These are phyloP conservation scores for Mormoops blainvillei DNA, from an alignment of 2,113 vertebrate genomes.

Conservation along the genomic window DNA sequence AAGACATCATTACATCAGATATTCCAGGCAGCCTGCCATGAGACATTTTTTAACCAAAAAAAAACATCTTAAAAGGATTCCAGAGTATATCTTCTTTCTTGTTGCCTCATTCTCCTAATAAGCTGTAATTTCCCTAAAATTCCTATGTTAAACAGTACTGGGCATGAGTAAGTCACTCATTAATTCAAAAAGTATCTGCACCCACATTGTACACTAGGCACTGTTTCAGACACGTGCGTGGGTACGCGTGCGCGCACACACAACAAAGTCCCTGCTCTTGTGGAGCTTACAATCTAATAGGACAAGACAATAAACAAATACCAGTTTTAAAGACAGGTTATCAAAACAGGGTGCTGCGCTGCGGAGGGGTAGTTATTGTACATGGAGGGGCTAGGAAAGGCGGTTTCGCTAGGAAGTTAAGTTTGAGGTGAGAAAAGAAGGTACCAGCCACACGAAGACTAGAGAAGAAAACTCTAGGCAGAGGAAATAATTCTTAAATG, in stretches of 20 bases:
- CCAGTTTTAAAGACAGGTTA: not conserved
- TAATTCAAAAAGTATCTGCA: not conserved
- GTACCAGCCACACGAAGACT: not conserved
- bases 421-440: not conserved
- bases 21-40: slow-evolving; percentile 60
- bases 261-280: not conserved
- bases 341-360: not conserved
- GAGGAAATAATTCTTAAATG: not conserved
- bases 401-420: not conserved
- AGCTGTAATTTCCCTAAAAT: not conserved
- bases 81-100: not conserved
- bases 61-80: slow-evolving; percentile 19
- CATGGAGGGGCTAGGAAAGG: not conserved
- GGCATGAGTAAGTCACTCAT: not conserved
- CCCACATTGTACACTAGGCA: not conserved
- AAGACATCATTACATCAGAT: slow-evolving; percentile 59
- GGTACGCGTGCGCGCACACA: not conserved
- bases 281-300: not conserved
- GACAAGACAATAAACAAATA: not conserved
- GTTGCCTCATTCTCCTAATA: not conserved
- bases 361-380: not conserved
- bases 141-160: not conserved
- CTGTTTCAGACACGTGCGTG: not conserved
- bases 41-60: not conserved
- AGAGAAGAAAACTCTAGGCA: not conserved